Base-by-base conservation (phyloP, 2,888 invertebrate species). In the Ochlodes sylvanus region DNA sequence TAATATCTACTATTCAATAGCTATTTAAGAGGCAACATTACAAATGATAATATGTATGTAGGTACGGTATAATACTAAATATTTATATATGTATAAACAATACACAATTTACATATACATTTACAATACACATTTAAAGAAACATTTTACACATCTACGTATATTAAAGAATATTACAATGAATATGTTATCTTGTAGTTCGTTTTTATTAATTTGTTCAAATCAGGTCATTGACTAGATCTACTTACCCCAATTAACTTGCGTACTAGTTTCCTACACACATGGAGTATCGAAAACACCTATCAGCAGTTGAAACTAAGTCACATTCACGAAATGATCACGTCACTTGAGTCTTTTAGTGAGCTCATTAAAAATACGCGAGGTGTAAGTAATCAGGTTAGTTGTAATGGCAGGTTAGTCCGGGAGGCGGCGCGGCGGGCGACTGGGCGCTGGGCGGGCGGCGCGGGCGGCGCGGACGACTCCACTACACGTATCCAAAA, bases 371-470 rank as follows among this genome's bases (percentile, higher is more conserved):
- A 15, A 57, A 32, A 9, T 14, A 32, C 14, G 54, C 9, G 32
- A 38, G 73, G 72, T 76, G 73, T 73, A n/a, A 58, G 44, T 60
- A 21, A 32, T 44, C 10, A 60, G 27, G 42, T 42, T 32, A 10
- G 6, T 34, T 19, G n/a, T 54, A 54, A 19, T 60, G 66, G 58
- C 50, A 66, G 54, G 60, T 44, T 54, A n/a, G 60, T 27, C 27
- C 54, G 54, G 32, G 50, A 79, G 74, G 80, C 76, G 77, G 76
- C 76, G 80, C 76, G 77, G 76, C 76, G 77, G 78, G 79, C 80
- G 84, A 85, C 86, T 85, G 91, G 90, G 89, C 89, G 91, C 86
- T 84, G 90, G 90, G 89, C 89, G 91, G 90, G 87, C 87, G 87
- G 86, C 79, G 76, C 71, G 71, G 75, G 72, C 76, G 78, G 77